phyloP scores from a whole-genome alignment of 1,140 invertebrate species.

The Cydia fagiglandana region DNA sequence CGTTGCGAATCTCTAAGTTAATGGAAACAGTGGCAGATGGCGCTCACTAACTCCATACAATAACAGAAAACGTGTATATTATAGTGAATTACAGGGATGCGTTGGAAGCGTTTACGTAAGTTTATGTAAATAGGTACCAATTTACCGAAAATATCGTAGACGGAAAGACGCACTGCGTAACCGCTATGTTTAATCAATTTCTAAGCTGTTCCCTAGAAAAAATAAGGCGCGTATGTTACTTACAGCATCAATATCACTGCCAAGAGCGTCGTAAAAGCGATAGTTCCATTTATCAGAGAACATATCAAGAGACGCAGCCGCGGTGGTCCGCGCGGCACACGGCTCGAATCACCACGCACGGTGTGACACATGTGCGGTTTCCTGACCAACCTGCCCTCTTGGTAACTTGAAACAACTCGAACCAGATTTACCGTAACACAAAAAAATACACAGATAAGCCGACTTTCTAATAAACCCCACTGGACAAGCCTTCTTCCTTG shows the following conservation, averaged over 20 bases:
- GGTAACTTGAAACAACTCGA: slow-evolving; percentile 41
- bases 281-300: not conserved
- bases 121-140: no score
- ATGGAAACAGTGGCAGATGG: not conserved
- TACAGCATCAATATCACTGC: not conserved
- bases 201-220: no score
- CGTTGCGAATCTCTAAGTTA: slow-evolving; percentile 20
- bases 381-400: not conserved
- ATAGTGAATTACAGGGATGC: no score
- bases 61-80: not conserved
- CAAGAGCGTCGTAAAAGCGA: slow-evolving; percentile 15
- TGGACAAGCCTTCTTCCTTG: slow-evolving; percentile 65
- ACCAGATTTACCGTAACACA: slow-evolving; percentile 72
- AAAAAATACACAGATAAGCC: slow-evolving; percentile 74
- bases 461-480: slow-evolving; percentile 74
- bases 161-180: no score
- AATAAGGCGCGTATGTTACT: no score
- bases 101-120: no score
- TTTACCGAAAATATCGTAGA: no score
- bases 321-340: slow-evolving; percentile 2
- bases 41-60: not conserved
- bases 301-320: not conserved
- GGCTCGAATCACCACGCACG: not conserved
- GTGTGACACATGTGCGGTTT: slow-evolving; percentile 28
- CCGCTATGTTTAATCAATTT: no score